Evolutionary conservation across 2,888 invertebrate species (phyloP).

Genomic region (Leptinotarsa peninsularis): DNA sequence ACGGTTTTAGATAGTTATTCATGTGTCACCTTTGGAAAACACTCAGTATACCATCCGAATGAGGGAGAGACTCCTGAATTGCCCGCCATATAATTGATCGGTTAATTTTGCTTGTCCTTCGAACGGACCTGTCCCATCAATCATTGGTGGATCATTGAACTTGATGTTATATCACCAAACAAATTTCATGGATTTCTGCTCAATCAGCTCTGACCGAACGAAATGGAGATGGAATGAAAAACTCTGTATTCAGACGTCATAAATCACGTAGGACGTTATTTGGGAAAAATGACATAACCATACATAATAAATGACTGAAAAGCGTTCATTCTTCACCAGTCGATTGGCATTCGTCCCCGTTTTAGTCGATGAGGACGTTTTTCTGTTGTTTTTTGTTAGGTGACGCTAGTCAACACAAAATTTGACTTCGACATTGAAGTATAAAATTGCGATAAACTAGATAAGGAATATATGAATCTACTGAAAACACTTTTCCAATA

Average conservation of each 20-base stretch:
- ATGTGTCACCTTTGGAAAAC: no score
- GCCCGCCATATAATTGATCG: neutral
- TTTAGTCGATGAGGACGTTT: neutral
- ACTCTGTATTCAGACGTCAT: neutral
- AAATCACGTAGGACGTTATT: slow-evolving; percentile 8
- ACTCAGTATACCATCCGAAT: no score
- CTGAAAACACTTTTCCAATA: no score
- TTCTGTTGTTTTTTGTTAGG: no score
- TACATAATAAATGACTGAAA: slow-evolving; percentile 17
- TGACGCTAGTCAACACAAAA: no score
- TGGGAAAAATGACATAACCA: slow-evolving; percentile 14
- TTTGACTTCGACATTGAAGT: no score
- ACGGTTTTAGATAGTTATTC: no score
- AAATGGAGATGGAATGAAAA: neutral
- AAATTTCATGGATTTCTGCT: slow-evolving; percentile 8
- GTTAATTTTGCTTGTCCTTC: neutral
- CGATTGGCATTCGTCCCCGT: neutral
- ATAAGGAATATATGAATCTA: no score
- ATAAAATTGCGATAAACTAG: no score
- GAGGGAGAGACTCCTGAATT: neutral
- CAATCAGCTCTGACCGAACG: neutral
- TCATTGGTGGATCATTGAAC: slow-evolving; percentile 2
- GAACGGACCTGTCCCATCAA: neutral
- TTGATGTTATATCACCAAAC: slow-evolving; percentile 11
- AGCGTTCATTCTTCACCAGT: slow-evolving; percentile 8